Percentiles rank a stretch among this genome's conserved stretches.
Evolutionary conservation across 2,113 vertebrate genomes (phyloP).

Genomic region (Cacatua alba): DNA sequence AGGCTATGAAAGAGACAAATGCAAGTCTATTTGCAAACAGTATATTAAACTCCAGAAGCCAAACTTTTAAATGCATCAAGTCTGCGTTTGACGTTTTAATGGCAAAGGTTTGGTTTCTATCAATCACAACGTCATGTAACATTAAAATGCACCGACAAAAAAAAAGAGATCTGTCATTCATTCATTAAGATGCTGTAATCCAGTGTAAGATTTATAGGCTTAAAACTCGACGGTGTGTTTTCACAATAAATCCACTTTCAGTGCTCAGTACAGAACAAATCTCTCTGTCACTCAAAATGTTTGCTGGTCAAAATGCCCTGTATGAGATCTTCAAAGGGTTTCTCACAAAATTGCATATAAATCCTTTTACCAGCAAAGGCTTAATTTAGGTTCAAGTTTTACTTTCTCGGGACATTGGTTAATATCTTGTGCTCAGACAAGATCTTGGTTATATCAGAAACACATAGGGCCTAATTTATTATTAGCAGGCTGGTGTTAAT

Average conservation of each 20-base stretch:
- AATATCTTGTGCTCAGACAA: conserved; percentile 75
- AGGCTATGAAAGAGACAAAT: conserved; percentile 69
- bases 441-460: conserved; percentile 87
- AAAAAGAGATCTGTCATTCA: conserved; percentile 78
- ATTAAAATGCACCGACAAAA: conserved; percentile 76
- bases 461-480: conserved; percentile 80
- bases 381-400: conserved; percentile 77
- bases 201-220: conserved; percentile 76
- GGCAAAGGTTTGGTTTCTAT: conserved; percentile 80
- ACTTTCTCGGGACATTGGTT: conserved; percentile 69
- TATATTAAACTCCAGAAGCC: conserved; percentile 83
- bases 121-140: conserved; percentile 76
- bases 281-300: conserved; percentile 68
- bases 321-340: conserved; percentile 77
- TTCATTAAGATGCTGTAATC: conserved; percentile 83
- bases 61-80: conserved; percentile 76
- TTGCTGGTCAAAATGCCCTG: conserved; percentile 69
- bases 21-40: conserved; percentile 81
- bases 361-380: conserved; percentile 73
- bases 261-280: conserved; percentile 70
- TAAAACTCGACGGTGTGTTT: conserved; percentile 74
- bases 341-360: conserved; percentile 72
- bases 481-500: conserved; percentile 84
- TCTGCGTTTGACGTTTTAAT: conserved; percentile 78
- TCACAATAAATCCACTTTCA: conserved; percentile 79